phyloP scores from a whole-genome alignment of 2,113 vertebrate genomes.

The Pampusana beccarii region DNA sequence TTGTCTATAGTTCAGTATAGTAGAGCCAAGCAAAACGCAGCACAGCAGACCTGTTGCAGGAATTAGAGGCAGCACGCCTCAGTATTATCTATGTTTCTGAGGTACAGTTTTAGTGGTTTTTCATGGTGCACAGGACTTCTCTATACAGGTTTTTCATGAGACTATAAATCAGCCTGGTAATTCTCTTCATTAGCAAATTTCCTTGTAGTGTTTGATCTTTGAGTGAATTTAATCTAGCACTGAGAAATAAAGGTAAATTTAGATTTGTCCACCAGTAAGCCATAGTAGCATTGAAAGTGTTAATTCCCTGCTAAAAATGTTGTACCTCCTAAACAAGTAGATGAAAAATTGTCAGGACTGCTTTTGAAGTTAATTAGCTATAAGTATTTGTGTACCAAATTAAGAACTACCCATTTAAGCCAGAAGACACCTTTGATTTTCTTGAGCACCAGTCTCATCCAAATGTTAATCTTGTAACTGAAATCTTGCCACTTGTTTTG shows the following conservation, averaged over 20 bases:
- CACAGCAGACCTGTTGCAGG: not conserved
- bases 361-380: not conserved
- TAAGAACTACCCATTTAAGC: not conserved
- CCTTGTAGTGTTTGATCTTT: not conserved
- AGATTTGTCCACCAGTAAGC: not conserved
- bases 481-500: not conserved
- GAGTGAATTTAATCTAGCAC: too few species aligned
- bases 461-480: not conserved
- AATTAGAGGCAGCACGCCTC: not conserved
- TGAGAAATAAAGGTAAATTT: not conserved
- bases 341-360: not conserved
- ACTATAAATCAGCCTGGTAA: not conserved
- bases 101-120: not conserved
- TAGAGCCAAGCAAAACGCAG: not conserved
- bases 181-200: not conserved
- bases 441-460: not conserved
- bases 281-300: not conserved
- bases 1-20: not conserved
- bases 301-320: not conserved
- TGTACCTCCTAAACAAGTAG: not conserved
- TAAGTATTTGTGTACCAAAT: not conserved
- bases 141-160: not conserved
- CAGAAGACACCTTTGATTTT: not conserved
- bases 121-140: not conserved
- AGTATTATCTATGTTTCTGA: not conserved